Conservation (phyloP, 1,140 invertebrate genomes). For the Drosophila tropicalis region DNA sequence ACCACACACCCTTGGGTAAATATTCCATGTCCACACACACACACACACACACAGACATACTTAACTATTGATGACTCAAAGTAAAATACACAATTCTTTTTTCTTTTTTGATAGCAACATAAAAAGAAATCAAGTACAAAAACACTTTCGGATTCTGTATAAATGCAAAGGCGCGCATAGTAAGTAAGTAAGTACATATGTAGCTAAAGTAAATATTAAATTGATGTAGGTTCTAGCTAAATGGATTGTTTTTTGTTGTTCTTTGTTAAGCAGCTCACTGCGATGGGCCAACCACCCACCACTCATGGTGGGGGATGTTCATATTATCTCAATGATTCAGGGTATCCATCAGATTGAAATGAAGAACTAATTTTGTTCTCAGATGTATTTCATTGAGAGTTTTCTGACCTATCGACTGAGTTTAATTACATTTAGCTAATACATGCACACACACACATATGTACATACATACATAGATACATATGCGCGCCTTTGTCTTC, state of each 20-base stretch:
- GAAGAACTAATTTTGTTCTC: too few species aligned
- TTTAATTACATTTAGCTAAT: slow-evolving; percentile 14
- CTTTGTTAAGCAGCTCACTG: background rate
- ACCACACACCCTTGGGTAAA: slow-evolving; percentile 26
- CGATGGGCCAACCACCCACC: background rate
- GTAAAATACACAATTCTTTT: background rate
- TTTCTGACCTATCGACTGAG: too few species aligned
- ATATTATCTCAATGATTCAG: too few species aligned
- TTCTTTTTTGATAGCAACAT: background rate
- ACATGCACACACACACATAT: background rate
- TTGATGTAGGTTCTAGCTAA: slow-evolving; percentile 38
- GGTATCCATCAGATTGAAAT: too few species aligned
- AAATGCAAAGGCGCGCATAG: slow-evolving; percentile 30
- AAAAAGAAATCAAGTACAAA: slow-evolving; percentile 67
- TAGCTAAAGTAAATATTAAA: slow-evolving; percentile 28
- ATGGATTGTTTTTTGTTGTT: slow-evolving; percentile 7
- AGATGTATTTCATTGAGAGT: too few species aligned
- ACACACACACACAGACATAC: background rate
- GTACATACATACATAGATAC: slow-evolving; percentile 19
- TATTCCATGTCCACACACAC: slow-evolving; percentile 43
- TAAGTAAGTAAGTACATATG: background rate
- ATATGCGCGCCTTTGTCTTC: slow-evolving; percentile 23
- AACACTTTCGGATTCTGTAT: slow-evolving; percentile 34
- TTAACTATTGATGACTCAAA: background rate
- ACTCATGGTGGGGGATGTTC: too few species aligned